Evolutionary conservation across 1,140 invertebrate genomes (phyloP), one percentile per base, ranked within the genome.

Genomic region (Listronotus oregonensis): DNA sequence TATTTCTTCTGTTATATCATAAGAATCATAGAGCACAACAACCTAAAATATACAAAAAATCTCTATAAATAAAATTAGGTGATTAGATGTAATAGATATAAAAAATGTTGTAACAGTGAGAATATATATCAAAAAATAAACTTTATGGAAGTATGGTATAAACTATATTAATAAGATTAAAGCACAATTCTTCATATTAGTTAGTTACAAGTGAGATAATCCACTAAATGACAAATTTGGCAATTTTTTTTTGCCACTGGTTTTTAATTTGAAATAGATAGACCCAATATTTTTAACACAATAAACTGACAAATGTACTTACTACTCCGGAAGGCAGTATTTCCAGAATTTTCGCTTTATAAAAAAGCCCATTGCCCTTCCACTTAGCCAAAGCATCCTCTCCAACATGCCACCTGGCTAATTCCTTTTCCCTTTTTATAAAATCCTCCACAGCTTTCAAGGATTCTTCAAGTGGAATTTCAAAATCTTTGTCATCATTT

Each of bases 401-500:
- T 14, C 61, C 61, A 39, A 64, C 43, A 18, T 56, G 12, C 54
- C 51, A 57, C 17, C 55, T 55, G 9, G 51, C 37, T 51, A 64
- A 56, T 47, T 55, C 61, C 14, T 64, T 40, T 37, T 64, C 54
- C 34, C 52, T 64, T 21, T 42, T 62, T 27, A 62, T 62, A 43
- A 62, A 62, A 8, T 62, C 59, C 40, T 62, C 47, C 12, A 62
- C 59, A 14, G 59, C 59, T 42, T 43, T 34, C 31, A 62, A 52
- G 21, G 59, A 62, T 17, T 62, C 59, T 31, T 62, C 59, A 14
- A 62, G 37, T 27, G 59, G 59, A 39, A 62, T 62, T 15, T 62
- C 59, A 62, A 62, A 62, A 52, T 62, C 59, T 62, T 62, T 62
- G 42, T 62, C 59, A 42, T 62, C 57, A 50, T 37, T 32, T 49